Conservation (phyloP, 2,888 invertebrate genomes). For the Exocentrus adspersus region DNA sequence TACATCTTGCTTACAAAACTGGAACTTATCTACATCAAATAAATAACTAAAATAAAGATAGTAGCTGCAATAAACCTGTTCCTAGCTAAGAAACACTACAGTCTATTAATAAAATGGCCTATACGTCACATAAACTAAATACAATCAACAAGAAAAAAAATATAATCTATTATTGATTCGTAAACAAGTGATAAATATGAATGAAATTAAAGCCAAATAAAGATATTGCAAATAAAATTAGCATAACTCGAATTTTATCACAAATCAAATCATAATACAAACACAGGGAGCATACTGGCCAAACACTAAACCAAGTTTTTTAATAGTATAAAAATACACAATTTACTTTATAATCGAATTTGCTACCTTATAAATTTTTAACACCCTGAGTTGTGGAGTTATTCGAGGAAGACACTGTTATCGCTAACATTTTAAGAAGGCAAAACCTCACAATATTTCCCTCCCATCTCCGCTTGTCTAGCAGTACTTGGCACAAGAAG, state of each 20-base stretch:
- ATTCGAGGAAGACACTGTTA: constrained; percentile 15
- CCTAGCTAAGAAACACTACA: constrained; percentile 24
- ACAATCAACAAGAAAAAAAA: constrained; percentile 27
- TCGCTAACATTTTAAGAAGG: neutral
- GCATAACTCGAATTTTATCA: constrained; percentile 21
- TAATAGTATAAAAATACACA: too few species aligned
- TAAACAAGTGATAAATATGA: constrained; percentile 12
- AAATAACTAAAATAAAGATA: constrained; percentile 17
- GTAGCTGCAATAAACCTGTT: constrained; percentile 22
- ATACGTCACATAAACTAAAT: constrained; percentile 27
- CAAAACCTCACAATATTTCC: neutral
- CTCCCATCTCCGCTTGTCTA: neutral
- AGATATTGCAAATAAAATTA: constrained; percentile 31
- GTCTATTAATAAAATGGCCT: constrained; percentile 30
- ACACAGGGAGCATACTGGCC: neutral
- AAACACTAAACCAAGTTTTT: too few species aligned
- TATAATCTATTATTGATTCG: constrained; percentile 17
- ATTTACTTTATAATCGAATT: too few species aligned
- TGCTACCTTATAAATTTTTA: too few species aligned
- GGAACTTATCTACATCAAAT: neutral
- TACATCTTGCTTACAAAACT: constrained; percentile 7
- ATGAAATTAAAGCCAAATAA: constrained; percentile 29
- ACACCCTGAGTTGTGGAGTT: neutral
- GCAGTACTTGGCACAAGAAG: neutral
- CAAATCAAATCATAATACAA: constrained; percentile 9